These are phyloP conservation scores for Neoscelio sp. DNA, from an alignment of 2,888 invertebrate genomes.

Conservation along the genomic window DNA sequence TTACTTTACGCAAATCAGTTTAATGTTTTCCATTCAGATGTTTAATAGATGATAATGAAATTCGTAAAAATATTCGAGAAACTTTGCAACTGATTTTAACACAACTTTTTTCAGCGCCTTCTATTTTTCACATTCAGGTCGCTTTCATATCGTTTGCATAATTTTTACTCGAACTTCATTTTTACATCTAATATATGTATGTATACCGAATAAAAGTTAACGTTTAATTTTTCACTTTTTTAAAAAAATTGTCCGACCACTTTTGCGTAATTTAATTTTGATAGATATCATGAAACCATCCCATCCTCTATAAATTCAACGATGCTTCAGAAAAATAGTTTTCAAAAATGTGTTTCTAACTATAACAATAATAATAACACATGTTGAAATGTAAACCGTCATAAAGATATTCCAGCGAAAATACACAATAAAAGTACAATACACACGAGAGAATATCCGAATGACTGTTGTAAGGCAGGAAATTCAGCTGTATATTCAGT, in stretches of 20 bases:
- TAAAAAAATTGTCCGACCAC: no score
- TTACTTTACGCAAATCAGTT: constrained; percentile 4
- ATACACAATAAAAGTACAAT: constrained; percentile 61
- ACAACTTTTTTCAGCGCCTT: constrained; percentile 1
- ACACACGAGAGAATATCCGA: constrained; percentile 53
- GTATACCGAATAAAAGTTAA: no score
- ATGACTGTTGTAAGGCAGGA: constrained; percentile 57
- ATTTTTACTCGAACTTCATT: no score
- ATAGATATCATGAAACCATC: constrained; percentile 8
- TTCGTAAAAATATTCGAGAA: not conserved
- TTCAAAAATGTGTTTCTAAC: constrained; percentile 46
- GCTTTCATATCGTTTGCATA: no score
- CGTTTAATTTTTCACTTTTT: no score
- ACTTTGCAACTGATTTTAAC: not conserved
- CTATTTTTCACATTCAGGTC: constrained; percentile 33
- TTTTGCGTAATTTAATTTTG: no score
- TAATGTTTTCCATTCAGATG: constrained; percentile 8
- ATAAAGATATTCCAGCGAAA: constrained; percentile 58
- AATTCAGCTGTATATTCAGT: constrained; percentile 53
- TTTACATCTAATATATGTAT: no score
- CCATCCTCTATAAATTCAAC: constrained; percentile 17
- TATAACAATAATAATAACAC: constrained; percentile 59
- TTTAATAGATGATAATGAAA: constrained; percentile 3
- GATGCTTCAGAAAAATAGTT: constrained; percentile 40
- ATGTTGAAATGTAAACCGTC: constrained; percentile 55